A percentile compares a stretch with the other conserved stretches of the same genome.
Conservation (phyloP, 2,113 vertebrate species). For the Hyaena hyaena region DNA sequence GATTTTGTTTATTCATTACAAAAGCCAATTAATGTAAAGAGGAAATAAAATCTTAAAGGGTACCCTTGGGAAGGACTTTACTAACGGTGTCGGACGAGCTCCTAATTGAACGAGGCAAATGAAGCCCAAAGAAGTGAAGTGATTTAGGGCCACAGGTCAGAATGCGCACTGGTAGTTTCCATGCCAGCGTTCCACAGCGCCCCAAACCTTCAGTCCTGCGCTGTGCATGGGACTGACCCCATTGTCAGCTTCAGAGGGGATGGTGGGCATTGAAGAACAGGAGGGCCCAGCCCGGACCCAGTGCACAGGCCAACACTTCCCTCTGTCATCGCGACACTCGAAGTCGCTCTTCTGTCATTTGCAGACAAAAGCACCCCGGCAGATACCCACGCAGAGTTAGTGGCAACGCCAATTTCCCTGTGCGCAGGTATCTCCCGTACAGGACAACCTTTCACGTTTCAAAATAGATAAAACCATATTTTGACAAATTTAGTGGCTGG, state of each 20-base stretch:
- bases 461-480: not conserved
- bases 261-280: fast-evolving
- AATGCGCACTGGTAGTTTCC: fast-evolving
- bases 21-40: slow-evolving; percentile 31
- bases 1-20: slow-evolving; percentile 1
- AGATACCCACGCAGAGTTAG: not conserved
- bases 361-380: not conserved
- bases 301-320: not conserved
- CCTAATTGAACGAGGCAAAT: not conserved
- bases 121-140: not conserved
- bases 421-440: not conserved
- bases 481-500: not conserved
- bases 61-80: not conserved
- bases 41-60: slow-evolving; percentile 23
- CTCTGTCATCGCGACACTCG: no score
- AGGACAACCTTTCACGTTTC: not conserved
- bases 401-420: not conserved
- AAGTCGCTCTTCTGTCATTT: not conserved
- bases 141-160: not conserved
- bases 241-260: not conserved
- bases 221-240: not conserved
- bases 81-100: not conserved
- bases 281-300: not conserved
- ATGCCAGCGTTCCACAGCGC: not conserved
- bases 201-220: not conserved